phyloP scores from a whole-genome alignment of 2,113 vertebrate species.

The Tragelaphus imberbis region DNA sequence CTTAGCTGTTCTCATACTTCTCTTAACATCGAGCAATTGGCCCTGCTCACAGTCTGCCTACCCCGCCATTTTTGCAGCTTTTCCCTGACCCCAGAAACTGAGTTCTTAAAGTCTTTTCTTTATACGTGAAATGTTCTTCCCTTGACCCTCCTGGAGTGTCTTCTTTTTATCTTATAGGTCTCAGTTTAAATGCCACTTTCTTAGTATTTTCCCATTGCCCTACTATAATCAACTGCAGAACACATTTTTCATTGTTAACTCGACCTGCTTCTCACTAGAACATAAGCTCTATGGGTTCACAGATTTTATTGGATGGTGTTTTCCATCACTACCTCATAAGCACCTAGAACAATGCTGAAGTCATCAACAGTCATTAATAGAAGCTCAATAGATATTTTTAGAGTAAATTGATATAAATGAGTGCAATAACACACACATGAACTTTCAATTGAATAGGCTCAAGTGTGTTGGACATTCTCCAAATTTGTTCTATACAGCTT shows the following conservation, averaged over 20 bases:
- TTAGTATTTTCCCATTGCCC: not conserved
- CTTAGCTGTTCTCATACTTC: too few species aligned
- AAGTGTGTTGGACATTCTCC: not conserved
- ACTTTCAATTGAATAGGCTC: not conserved
- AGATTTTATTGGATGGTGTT: not conserved
- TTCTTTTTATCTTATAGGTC: not conserved
- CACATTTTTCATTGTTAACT: not conserved
- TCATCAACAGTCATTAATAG: not conserved
- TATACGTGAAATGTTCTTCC: not conserved
- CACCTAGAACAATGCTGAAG: not conserved
- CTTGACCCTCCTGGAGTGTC: not conserved
- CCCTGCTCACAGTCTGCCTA: not conserved
- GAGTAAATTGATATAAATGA: not conserved
- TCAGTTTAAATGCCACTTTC: not conserved
- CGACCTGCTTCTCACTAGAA: not conserved
- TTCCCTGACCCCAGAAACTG: not conserved
- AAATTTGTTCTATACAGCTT: not conserved
- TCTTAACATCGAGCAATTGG: not conserved
- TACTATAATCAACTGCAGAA: not conserved
- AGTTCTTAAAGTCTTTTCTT: not conserved
- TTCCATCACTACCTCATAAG: not conserved
- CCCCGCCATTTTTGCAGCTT: fast-evolving
- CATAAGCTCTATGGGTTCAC: not conserved
- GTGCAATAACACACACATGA: not conserved
- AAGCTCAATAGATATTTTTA: not conserved